phyloP scores from a whole-genome alignment of 2,797 vertebrate species.

The Anguilla marmorata region DNA sequence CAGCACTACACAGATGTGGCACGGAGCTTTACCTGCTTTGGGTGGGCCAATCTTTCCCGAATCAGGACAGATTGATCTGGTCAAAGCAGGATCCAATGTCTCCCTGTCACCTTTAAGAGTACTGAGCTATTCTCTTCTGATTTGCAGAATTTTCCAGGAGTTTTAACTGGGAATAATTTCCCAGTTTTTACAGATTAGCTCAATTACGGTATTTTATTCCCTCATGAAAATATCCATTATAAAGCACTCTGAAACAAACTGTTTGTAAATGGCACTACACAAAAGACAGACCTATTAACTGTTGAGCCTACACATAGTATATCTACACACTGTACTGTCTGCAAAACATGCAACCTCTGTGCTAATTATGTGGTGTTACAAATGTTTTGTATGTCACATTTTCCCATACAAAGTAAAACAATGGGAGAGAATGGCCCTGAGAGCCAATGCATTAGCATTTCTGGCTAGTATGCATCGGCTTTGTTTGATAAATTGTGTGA shows the following conservation, averaged over 20 bases:
- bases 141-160: neutral
- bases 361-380: neutral
- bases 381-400: neutral
- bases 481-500: neutral
- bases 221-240: neutral
- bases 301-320: neutral
- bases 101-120: neutral
- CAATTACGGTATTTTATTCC: neutral
- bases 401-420: neutral
- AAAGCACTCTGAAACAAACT: neutral
- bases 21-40: neutral
- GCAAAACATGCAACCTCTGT: neutral
- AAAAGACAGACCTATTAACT: neutral
- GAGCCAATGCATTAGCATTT: neutral
- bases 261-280: neutral
- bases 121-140: neutral
- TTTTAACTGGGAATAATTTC: neutral
- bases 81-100: neutral
- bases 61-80: neutral
- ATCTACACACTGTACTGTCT: neutral
- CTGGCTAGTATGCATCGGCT: neutral
- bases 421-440: neutral
- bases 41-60: too few relatives aligned
- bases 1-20: neutral
- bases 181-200: neutral